phyloP scores from a whole-genome alignment of 2,888 invertebrate genomes.

The Latrodectus hesperus region DNA sequence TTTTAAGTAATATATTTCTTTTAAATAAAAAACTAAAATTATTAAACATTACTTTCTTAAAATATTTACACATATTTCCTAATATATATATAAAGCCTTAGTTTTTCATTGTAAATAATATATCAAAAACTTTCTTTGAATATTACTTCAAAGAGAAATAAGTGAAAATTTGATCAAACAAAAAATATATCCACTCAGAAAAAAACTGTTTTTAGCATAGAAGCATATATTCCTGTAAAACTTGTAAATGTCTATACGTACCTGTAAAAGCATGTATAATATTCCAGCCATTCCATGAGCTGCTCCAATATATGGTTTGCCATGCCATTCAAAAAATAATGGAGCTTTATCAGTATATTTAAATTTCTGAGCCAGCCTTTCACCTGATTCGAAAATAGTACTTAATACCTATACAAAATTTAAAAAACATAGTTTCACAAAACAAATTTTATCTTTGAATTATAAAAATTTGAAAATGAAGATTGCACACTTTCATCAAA shows the following conservation, averaged over 20 bases:
- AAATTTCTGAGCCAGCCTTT: constrained; percentile 77
- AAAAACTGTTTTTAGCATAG: too few species aligned
- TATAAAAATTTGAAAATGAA: background rate
- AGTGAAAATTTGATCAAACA: too few species aligned
- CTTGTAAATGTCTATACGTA: constrained; percentile 73
- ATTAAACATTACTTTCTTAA: too few species aligned
- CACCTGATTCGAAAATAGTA: constrained; percentile 79
- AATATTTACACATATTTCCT: too few species aligned
- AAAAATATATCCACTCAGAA: too few species aligned
- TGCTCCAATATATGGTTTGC: constrained; percentile 88
- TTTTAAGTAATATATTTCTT: too few species aligned
- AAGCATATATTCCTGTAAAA: too few species aligned
- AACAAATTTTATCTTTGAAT: background rate
- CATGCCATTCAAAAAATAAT: constrained; percentile 90
- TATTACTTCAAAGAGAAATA: too few species aligned
- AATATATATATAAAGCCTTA: too few species aligned
- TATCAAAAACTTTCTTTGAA: too few species aligned
- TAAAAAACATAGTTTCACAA: background rate
- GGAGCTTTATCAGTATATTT: constrained; percentile 76
- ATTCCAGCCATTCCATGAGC: constrained; percentile 93
- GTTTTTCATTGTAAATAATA: too few species aligned
- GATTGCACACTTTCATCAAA: background rate
- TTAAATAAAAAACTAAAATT: too few species aligned
- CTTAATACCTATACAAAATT: constrained; percentile 79
- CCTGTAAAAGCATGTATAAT: constrained; percentile 86